Evolutionary conservation across 2,113 vertebrate genomes (phyloP), one percentile per base, ranked within the genome.

Genomic region (Cyanoramphus novaezelandiae): DNA sequence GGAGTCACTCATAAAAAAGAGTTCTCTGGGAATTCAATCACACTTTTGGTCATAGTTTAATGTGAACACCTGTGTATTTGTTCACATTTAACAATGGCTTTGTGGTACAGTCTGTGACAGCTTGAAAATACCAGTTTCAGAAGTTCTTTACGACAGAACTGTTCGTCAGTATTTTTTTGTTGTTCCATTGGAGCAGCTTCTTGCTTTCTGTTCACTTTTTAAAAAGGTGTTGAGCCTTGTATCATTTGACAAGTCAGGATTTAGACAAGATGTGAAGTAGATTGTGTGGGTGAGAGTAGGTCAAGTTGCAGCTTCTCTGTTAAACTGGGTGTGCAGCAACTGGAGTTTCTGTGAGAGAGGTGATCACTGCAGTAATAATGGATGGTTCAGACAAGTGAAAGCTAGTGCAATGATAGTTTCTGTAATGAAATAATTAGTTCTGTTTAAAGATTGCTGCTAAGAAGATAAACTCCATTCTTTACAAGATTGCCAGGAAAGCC

Each of bases 371-470:
- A 63, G 81, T 62, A 82, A 46, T 72, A 89, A 85, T 39, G 78
- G 77, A 43, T 9, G 4, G 77, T 65, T 91, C 83, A 87, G 78
- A 72, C 63, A 88, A 96, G 96, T 96, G 96, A 96, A 96, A 95
- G 83, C 84, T 89, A 82, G 74, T 80, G 70, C 78, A 62, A 68
- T 72, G 74, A n/a, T 70, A 50, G 69, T 86, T 97, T 94, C 95
- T 93, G 62, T 97, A 95, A 93, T 92, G 83, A 91, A 96, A 82
- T 92, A 96, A 94, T 96, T 94, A 93, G 83, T 93, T 88, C 91
- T 76, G 86, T 93, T 95, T 94, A 95, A 95, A 96, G 86, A 50
- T 65, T 93, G 74, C 86, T 85, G 67, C 86, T 96, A 95, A 97
- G 95, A 85, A 96, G 95, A 91, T 96, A 92, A 96, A 78, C 53